phyloP scores from a whole-genome alignment of 2,113 vertebrate genomes.

The Catharus bicknelli region DNA sequence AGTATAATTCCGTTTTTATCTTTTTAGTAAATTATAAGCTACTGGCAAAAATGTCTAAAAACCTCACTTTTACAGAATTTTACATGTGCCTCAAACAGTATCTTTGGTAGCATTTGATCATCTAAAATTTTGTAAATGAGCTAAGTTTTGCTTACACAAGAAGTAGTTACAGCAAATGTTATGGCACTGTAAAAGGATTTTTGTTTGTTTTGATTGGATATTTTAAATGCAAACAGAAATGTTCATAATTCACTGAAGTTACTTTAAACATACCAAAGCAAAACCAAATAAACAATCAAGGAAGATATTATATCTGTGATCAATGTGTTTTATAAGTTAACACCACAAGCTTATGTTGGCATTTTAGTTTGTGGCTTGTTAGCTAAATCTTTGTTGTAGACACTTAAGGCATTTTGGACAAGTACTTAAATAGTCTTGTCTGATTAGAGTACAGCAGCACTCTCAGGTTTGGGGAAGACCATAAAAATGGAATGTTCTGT shows the following conservation, averaged over 20 bases:
- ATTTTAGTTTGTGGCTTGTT: background rate
- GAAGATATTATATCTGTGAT: background rate
- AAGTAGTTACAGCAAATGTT: background rate
- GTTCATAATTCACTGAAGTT: background rate
- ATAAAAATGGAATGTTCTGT: background rate
- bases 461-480: background rate
- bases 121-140: fast-evolving
- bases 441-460: background rate
- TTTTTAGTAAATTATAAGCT: background rate
- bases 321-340: background rate
- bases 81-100: background rate
- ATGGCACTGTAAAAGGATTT: background rate
- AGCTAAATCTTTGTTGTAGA: background rate
- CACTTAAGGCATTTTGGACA: background rate
- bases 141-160: background rate
- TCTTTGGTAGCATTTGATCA: background rate
- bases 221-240: background rate
- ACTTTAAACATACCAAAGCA: background rate
- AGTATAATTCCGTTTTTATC: background rate
- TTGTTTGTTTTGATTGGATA: background rate
- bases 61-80: background rate
- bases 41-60: background rate
- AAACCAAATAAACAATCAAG: background rate
- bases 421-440: background rate
- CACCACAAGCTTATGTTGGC: background rate